These are phyloP conservation scores for Sternarchorhynchus goeldii DNA, from an alignment of 2,797 vertebrate species.

Conservation along the genomic window DNA sequence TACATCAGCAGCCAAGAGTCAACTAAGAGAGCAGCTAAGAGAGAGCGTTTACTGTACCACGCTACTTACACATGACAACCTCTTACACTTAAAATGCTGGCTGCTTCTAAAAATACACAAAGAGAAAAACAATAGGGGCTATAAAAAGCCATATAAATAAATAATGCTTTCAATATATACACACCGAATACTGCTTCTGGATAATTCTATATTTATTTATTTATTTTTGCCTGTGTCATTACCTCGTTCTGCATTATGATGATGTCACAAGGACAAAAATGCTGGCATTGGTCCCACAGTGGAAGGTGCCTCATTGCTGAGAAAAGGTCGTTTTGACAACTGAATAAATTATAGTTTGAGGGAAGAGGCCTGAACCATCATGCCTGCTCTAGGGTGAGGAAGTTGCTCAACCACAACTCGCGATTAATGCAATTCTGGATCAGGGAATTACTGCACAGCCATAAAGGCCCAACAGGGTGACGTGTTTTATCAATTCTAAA, in stretches of 20 bases:
- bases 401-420: background rate
- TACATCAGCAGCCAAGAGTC: slow-evolving; percentile 24
- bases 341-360: slow-evolving; percentile 18
- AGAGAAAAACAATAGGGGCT: too few species aligned
- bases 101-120: too few species aligned
- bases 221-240: too few species aligned
- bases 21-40: background rate
- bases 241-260: background rate
- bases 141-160: too few species aligned
- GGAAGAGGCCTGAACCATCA: background rate
- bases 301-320: background rate
- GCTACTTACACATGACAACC: background rate
- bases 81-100: background rate
- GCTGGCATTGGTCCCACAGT: background rate
- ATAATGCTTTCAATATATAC: too few species aligned
- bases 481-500: background rate
- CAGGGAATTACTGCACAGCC: background rate
- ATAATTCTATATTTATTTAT: too few species aligned
- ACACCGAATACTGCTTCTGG: too few species aligned
- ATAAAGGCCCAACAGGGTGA: background rate
- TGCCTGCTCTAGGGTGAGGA: background rate
- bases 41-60: background rate
- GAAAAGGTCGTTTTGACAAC: slow-evolving; percentile 10
- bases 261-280: background rate
- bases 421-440: slow-evolving; percentile 6